A percentile compares a stretch with the other conserved stretches of the same genome.
phyloP scores from a whole-genome alignment of 1,140 invertebrate species.

The Magallana gigas region DNA sequence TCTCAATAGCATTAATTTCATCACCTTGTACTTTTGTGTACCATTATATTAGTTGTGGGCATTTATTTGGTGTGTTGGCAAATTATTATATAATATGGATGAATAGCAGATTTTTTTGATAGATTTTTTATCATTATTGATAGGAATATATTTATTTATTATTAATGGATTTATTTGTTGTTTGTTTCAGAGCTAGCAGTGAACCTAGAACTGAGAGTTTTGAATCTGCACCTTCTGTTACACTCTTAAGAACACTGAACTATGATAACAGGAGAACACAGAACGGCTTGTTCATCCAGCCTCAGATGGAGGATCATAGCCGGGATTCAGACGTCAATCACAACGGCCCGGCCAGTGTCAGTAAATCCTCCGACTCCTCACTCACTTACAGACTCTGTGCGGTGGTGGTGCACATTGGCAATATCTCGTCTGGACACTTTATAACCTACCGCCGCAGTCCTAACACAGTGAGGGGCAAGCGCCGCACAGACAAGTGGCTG shows the following conservation, averaged over 20 bases:
- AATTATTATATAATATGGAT: no score
- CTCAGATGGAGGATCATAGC: conserved; percentile 46
- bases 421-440: conserved; percentile 93
- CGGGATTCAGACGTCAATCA: conserved; percentile 72
- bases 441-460: conserved; percentile 90
- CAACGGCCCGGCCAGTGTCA: conserved; percentile 61
- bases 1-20: no score
- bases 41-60: no score
- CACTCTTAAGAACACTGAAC: conserved; percentile 74
- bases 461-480: conserved; percentile 61
- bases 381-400: conserved; percentile 86
- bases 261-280: conserved; percentile 70
- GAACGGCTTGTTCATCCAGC: conserved; percentile 70
- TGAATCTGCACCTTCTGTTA: conserved; percentile 67
- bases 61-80: no score
- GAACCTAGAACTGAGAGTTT: neutral
- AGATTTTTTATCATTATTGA: no score
- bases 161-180: no score
- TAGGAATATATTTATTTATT: no score
- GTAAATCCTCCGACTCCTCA: conserved; percentile 52
- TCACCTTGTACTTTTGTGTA: no score
- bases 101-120: no score
- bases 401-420: conserved; percentile 93
- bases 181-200: neutral
- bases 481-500: conserved; percentile 77